These are phyloP conservation scores for Otolemur garnettii DNA, from an alignment of 2,113 vertebrate species.

Conservation along the genomic window DNA sequence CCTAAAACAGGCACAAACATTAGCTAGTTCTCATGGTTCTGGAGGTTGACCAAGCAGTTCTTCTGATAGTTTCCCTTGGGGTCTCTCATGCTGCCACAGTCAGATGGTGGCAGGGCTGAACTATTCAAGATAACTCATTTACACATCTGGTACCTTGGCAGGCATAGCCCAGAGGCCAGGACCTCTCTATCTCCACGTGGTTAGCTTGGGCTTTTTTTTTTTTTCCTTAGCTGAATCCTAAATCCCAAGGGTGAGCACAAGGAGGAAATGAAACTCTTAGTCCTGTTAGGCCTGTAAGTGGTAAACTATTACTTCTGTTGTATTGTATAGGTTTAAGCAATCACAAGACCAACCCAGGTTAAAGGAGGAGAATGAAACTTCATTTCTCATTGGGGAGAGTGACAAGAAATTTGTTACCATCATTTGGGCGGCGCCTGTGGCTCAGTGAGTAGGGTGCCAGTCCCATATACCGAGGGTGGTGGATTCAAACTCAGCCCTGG, in stretches of 20 bases:
- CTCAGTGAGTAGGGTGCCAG: no score
- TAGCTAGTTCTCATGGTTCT: not conserved
- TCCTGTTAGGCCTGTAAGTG: not conserved
- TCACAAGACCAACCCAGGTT: not conserved
- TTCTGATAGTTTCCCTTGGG: not conserved
- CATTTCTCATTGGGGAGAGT: not conserved
- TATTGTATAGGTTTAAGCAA: not conserved
- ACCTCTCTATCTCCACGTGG: not conserved
- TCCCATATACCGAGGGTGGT: no score
- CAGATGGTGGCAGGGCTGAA: not conserved
- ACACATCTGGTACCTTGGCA: not conserved
- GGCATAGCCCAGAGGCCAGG: not conserved
- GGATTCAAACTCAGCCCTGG: no score
- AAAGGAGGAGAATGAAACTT: not conserved
- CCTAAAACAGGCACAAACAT: not conserved
- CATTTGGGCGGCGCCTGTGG: no score
- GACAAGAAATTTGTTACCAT: not conserved
- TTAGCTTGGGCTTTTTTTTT: not conserved
- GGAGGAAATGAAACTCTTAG: not conserved
- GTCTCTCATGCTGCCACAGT: not conserved
- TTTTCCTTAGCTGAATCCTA: not conserved
- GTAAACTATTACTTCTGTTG: no score
- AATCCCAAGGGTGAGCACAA: not conserved
- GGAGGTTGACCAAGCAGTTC: not conserved
- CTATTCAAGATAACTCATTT: not conserved